Evolutionary conservation across 1,140 invertebrate species (phyloP), one percentile per base, ranked within the genome.

Genomic region (Drosophila sturtevanti): DNA sequence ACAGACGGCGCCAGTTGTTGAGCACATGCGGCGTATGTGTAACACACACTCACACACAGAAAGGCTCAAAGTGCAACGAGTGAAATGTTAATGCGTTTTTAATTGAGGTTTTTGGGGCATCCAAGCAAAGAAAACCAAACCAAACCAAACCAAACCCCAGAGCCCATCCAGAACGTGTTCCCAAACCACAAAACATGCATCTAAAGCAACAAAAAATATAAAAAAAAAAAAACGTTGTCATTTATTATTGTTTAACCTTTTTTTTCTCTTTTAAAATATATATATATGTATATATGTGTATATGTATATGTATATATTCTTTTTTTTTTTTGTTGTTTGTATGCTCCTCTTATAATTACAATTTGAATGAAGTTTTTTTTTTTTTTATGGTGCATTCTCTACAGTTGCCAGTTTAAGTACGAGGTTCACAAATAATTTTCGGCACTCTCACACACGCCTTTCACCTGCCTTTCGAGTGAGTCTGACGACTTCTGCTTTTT

Each of bases 1-100:
- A 79, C 84, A 69, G 70, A 77, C 84, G 84, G 84, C 84, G 84
- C 84, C 84, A 87, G 77, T 78, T 63, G 54, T 63, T 75, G 70
- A 63, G 84, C 79, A 77, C 84, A 87, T 72, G 86, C 44, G 84
- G 84, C 81, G 79, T 89, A 87, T 89, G 65, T 77, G 77, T 82
- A 87, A 65, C 79, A 69, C 66, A 72, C 35, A 73, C 31, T 41
- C 51, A 66, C 52, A 59, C 38, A 68, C 73, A 68, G 12, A 63
- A 27, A 58, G 34, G 12, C 24, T 63, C 70, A 75, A 75, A 89
- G 73, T 89, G 84, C 84, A 89, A 69, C 79, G 79, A 89, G 79
- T 80, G 80, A 89, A 89, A 84, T 89, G 84, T 84, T 91, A 91
- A 91, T 91, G 89, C 81, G 89, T 89, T 91, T 91, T 91, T 91